Conservation (phyloP, 2,113 vertebrate genomes). For the Prionailurus viverrinus region DNA sequence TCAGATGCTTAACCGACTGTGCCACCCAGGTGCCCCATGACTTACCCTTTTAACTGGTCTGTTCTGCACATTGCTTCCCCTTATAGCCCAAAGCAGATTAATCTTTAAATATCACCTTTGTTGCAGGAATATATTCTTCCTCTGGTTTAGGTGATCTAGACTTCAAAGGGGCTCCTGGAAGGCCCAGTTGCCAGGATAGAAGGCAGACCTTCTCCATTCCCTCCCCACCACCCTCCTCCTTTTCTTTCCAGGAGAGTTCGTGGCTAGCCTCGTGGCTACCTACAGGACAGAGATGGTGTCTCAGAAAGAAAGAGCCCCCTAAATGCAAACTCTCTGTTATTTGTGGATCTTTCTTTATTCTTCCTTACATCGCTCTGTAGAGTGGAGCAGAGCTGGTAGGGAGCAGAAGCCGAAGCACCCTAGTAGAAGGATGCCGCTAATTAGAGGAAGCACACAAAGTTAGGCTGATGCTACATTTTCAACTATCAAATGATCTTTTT, state of each 20-base stretch:
- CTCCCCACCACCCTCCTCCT: background rate
- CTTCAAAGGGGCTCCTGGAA: slow-evolving; percentile 54
- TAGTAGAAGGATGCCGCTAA: accelerated
- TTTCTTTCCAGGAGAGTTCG: background rate
- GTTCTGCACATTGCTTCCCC: slow-evolving; percentile 22
- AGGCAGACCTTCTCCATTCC: background rate
- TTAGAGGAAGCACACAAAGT: background rate
- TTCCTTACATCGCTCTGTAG: background rate
- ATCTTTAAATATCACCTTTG: slow-evolving; percentile 62
- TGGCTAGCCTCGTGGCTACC: background rate
- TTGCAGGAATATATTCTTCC: slow-evolving; percentile 41
- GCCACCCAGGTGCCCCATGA: background rate
- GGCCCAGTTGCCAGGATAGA: background rate
- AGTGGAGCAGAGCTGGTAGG: background rate
- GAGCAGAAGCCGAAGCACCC: background rate
- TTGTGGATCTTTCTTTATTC: background rate
- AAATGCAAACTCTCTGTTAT: background rate
- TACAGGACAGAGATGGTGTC: background rate
- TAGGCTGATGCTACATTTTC: background rate
- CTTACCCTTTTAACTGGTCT: slow-evolving; percentile 20
- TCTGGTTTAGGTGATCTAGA: slow-evolving; percentile 37
- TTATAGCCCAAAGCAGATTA: slow-evolving; percentile 23
- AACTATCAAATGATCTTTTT: background rate
- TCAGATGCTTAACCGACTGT: too few relatives aligned
- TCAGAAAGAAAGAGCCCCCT: background rate